Evolutionary conservation across 2,888 invertebrate genomes (phyloP).

Genomic region (Lasiommata megera): DNA sequence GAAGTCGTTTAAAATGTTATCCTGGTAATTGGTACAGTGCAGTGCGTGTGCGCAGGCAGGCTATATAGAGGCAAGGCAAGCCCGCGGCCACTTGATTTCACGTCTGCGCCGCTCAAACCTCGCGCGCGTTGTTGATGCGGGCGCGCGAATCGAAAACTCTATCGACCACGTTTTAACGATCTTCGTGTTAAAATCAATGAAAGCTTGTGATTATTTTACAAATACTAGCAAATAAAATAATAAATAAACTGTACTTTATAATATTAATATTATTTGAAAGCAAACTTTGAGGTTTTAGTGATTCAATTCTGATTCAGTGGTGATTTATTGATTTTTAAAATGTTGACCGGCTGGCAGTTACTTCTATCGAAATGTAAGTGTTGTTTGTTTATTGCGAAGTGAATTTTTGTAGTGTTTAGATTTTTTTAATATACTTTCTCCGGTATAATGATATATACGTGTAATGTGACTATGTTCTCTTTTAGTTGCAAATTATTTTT

Average conservation of each 20-base stretch:
- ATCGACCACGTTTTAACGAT: constrained; percentile 2
- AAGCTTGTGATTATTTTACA: constrained; percentile 16
- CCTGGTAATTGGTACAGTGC: constrained; percentile 31
- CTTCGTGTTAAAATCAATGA: constrained; percentile 5
- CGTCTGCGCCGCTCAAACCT: constrained; percentile 27
- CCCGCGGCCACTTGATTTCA: constrained; percentile 66
- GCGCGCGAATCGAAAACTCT: constrained; percentile 34
- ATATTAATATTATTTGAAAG: too few species aligned
- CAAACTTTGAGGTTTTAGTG: too few species aligned
- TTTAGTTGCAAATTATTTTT: too few species aligned
- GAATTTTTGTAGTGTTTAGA: constrained; percentile 25
- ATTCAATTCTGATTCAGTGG: constrained; percentile 13
- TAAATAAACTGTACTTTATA: neutral
- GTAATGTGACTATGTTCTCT: too few species aligned
- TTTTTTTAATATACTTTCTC: neutral
- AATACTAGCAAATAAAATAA: constrained; percentile 6
- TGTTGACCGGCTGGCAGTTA: constrained; percentile 73
- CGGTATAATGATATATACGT: too few species aligned
- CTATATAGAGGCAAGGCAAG: constrained; percentile 61
- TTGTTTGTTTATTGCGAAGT: too few species aligned
- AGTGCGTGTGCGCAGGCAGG: constrained; percentile 36
- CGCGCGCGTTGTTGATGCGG: constrained; percentile 43
- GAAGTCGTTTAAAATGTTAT: constrained; percentile 27
- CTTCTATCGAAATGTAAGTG: constrained; percentile 71
- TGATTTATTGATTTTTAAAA: constrained; percentile 39